phyloP scores from a whole-genome alignment of 2,888 invertebrate genomes.

The Parnassius glacialis region DNA sequence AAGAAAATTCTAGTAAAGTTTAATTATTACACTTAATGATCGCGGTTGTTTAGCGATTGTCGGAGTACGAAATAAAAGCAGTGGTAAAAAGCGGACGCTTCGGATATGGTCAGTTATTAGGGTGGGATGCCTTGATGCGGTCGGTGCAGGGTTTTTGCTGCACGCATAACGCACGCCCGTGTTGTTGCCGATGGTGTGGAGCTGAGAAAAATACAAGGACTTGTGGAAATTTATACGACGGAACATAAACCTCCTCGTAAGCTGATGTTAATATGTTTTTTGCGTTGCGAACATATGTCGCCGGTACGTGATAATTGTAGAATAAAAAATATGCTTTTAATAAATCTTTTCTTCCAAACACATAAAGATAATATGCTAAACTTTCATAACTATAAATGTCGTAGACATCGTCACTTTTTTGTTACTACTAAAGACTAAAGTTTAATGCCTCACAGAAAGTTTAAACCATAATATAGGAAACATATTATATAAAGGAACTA shows the following conservation, averaged over 20 bases:
- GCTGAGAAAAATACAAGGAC: constrained; percentile 8
- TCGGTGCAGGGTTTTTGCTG: constrained; percentile 45
- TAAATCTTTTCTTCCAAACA: not conserved
- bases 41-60: constrained; percentile 36
- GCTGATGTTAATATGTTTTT: constrained; percentile 19
- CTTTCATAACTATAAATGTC: too few relatives aligned
- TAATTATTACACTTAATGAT: constrained; percentile 33
- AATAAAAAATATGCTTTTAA: constrained; percentile 9
- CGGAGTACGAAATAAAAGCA: constrained; percentile 30
- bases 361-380: not conserved
- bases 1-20: constrained; percentile 21
- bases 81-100: constrained; percentile 52
- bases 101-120: constrained; percentile 70
- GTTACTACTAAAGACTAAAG: too few relatives aligned
- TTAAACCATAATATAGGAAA: too few relatives aligned
- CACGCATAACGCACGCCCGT: constrained; percentile 39
- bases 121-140: constrained; percentile 54
- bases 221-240: constrained; percentile 19
- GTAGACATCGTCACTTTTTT: too few relatives aligned
- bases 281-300: constrained; percentile 11
- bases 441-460: too few relatives aligned
- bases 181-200: constrained; percentile 36
- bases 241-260: constrained; percentile 9
- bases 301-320: constrained; percentile 23
- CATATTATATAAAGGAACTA: too few relatives aligned